Evolutionary conservation across 2,888 invertebrate species (phyloP).

Genomic region (Oscheius sp.): DNA sequence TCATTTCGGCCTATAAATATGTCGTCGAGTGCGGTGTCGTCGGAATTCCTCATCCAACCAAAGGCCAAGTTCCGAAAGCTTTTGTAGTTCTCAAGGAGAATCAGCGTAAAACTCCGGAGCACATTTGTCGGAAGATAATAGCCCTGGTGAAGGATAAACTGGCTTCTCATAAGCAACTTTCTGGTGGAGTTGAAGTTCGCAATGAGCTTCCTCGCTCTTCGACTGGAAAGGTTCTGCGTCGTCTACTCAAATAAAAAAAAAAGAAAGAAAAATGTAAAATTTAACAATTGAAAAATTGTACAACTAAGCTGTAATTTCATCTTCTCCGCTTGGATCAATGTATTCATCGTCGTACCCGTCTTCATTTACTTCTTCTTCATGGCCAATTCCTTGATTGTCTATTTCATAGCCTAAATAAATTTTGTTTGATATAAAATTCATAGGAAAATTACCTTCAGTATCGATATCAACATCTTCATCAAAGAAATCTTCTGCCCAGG

Average conservation of each 20-base stretch:
- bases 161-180: constrained; percentile 82
- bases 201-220: constrained; percentile 82
- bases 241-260: constrained; percentile 15
- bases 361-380: constrained; percentile 26
- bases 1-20: constrained; percentile 81
- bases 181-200: constrained; percentile 80
- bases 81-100: constrained; percentile 57
- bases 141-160: constrained; percentile 77
- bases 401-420: not conserved
- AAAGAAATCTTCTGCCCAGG: constrained; percentile 23
- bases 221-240: constrained; percentile 81
- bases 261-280: not conserved
- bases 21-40: constrained; percentile 85
- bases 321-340: not conserved
- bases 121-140: constrained; percentile 15
- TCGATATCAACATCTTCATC: constrained; percentile 7
- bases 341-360: constrained; percentile 14
- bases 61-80: constrained; percentile 74
- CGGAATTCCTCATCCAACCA: constrained; percentile 80
- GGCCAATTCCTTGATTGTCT: not conserved
- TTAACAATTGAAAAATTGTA: not conserved
- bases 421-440: not conserved
- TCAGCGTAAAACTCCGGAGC: constrained; percentile 12
- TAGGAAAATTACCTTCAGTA: too few species aligned
- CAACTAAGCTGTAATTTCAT: not conserved